These are phyloP conservation scores for Polyommatus icarus DNA, from an alignment of 2,888 invertebrate genomes.

Conservation along the genomic window DNA sequence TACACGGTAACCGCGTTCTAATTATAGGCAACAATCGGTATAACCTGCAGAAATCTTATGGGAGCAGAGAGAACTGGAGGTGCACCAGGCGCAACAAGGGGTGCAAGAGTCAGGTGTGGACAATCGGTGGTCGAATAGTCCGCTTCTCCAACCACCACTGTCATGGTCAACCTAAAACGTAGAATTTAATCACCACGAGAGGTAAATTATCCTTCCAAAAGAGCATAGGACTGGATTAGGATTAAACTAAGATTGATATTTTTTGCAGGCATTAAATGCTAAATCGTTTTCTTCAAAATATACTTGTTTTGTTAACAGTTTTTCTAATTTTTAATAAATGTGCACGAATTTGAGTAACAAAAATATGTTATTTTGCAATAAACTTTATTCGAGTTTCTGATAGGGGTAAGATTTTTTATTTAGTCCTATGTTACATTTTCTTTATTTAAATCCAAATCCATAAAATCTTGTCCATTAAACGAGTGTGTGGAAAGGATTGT, in stretches of 20 bases:
- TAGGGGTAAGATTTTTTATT: neutral
- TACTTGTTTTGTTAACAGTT: neutral
- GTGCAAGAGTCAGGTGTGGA: constrained; percentile 44
- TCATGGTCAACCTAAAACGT: constrained; percentile 6
- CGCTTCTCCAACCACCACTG: constrained; percentile 29
- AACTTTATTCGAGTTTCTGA: neutral
- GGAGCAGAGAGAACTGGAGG: constrained; percentile 47
- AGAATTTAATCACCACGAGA: neutral
- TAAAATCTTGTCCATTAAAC: neutral
- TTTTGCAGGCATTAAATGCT: neutral
- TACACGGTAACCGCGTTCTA: constrained; percentile 42
- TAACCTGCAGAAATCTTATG: constrained; percentile 44
- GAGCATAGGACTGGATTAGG: too few relatives aligned
- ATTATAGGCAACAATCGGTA: constrained; percentile 47
- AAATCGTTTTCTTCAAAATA: neutral
- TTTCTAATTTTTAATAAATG: too few relatives aligned
- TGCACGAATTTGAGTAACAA: too few relatives aligned
- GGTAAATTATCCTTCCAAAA: neutral
- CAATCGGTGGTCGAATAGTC: constrained; percentile 39
- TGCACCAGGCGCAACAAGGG: constrained; percentile 47
- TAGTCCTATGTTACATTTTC: neutral
- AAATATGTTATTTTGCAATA: neutral
- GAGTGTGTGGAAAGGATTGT: neutral
- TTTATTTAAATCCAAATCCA: neutral
- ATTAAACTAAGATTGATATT: neutral